Base-by-base conservation (phyloP, 23 tunicate species). In the Phallusia fumigata region DNA sequence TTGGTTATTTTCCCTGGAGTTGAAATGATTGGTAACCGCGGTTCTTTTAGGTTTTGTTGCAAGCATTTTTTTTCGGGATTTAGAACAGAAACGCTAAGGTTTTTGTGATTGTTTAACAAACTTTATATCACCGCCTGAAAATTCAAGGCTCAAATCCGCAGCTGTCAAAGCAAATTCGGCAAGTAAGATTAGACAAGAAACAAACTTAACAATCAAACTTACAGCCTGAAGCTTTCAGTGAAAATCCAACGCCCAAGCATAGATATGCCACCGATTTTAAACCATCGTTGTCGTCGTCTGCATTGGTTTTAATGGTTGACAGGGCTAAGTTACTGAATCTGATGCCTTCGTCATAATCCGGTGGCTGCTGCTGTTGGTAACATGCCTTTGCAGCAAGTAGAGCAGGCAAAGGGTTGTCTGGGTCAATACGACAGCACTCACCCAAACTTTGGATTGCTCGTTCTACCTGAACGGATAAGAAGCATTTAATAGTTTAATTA, bases 381-480 rank as follows among this genome's bases (percentile, higher is more conserved):
- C 89, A 93, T 0, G 74, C 45, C 69, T 85, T 93, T 0, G 98
- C 92, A 65, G 87, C 86, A 0, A 88, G 78, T 10, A 93, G 45
- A 0, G 87, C 87, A 11, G 93, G 80, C 22, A 72, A 1, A 10
- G 98, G 86, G 35, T 81, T 79, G 32, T 53, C 76, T 0, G 89
- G 83, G 28, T 91, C 64, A 33, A 93, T 88, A 18, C 85, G 86
- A 69, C 84, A 84, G 65, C 90, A 93, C 52, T 93, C 98, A 44
- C 64, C 35, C 3, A 93, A 51, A 34, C 80, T 83, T 31, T 80
- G 65, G 49, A 88, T 64, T 19, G 89, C 90, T 19, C 84, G 89
- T 33, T 80, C 58, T 0, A 36, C 52, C 86, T 83, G 26, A 32
- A 58, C 13, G 3, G 16, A 58, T 21, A 40, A n/a, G n/a, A n/a